phyloP scores from a whole-genome alignment of 2,113 vertebrate genomes.

The Nannobrachium achirus region DNA sequence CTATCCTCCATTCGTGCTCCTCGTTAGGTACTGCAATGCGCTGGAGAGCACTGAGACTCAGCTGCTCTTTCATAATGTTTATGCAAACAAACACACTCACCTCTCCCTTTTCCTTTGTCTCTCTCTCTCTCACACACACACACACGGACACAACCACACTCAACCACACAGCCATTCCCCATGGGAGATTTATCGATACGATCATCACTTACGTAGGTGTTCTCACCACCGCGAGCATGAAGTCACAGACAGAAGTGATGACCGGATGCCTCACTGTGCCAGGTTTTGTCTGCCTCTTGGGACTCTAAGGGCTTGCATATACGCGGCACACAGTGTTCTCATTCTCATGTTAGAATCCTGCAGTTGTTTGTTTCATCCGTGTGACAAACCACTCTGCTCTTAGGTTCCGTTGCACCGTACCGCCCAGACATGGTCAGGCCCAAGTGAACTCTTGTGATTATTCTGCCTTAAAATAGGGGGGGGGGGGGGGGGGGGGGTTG shows the following conservation, averaged over 20 bases:
- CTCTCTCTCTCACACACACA: neutral
- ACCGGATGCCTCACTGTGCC: neutral
- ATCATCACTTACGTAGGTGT: slow-evolving; percentile 56
- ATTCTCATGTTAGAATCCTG: too few relatives aligned
- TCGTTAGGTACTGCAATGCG: slow-evolving; percentile 27
- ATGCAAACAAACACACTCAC: too few relatives aligned
- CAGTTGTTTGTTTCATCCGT: too few relatives aligned
- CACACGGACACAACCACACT: neutral
- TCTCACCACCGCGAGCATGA: slow-evolving; percentile 44
- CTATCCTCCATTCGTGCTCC: slow-evolving; percentile 17
- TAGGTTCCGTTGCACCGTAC: too few relatives aligned
- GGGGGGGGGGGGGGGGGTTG: neutral
- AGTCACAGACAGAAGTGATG: slow-evolving; percentile 5
- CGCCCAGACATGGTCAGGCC: neutral
- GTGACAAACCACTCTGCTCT: too few relatives aligned
- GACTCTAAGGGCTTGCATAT: too few relatives aligned
- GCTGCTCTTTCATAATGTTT: neutral
- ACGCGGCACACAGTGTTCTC: too few relatives aligned
- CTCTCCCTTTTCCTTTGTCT: too few relatives aligned
- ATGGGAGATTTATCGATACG: neutral
- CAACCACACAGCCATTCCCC: neutral
- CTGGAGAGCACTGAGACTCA: slow-evolving; percentile 16
- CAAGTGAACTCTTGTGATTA: slow-evolving; percentile 5
- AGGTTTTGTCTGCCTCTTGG: too few relatives aligned
- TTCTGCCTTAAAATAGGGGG: slow-evolving; percentile 28